Evolutionary conservation across 2,113 vertebrate species (phyloP), one percentile per base, ranked within the genome.

Genomic region (Grus americana): DNA sequence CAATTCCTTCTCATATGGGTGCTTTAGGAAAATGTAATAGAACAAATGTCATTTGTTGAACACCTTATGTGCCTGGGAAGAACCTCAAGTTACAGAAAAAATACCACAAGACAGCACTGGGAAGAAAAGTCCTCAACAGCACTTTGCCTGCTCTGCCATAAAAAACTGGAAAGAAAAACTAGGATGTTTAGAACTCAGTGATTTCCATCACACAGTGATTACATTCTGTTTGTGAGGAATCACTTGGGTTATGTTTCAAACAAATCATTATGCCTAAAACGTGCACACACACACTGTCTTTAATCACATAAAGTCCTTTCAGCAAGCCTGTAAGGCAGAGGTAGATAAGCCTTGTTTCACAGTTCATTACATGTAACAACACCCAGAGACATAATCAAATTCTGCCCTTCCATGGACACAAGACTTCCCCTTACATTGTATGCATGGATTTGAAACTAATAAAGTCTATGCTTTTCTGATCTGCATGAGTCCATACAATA

Each of bases 401-500:
- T 74, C 78, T 65, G 40, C 6, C 5, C 9, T 61, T 66, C 34
- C 2, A 0, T 38, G 24, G 80, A 85, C 0, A 0, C 18, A 70
- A 59, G 9, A 84, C 18, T 57, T 55, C 3, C 7, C 10, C 9
- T 67, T 22, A 66, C 3, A n/a, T 42, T 73, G 50, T 11, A 58
- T 23, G 7, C 36, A 57, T 9, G 14, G 19, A 78, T 85, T 61
- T 68, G 47, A 84, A 83, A 72, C 24, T n/a, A 84, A 13, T 12
- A 16, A 74, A 40, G 6, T 38, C 30, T 66, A 57, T 12, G 5
- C 10, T 3, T 52, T 80, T 73, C 55, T 29, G 22, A 90, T 12
- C 24, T 26, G 21, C 4, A 5, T 54, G 15, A 87, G 23, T 17
- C 24, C 16, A 63, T 7, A 30, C 15, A 67, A 61, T 1, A 78